Evolutionary conservation across 2,888 invertebrate species (phyloP).

Genomic region (Drosophila suboccidentalis): DNA sequence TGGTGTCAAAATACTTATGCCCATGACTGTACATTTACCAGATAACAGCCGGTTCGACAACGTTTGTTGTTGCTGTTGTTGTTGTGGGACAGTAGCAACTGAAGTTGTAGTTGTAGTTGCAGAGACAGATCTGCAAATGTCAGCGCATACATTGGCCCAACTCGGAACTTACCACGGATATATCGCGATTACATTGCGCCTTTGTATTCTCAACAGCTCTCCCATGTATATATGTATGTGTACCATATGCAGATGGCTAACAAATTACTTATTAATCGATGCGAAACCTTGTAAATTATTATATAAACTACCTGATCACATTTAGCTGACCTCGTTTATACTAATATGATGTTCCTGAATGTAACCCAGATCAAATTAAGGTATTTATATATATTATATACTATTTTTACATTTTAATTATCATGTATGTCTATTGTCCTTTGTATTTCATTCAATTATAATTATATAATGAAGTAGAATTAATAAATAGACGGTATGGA

Average conservation of each 20-base stretch:
- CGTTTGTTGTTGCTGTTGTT: not conserved
- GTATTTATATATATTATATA: no score
- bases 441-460: no score
- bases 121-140: slow-evolving; percentile 8
- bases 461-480: no score
- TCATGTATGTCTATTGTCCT: no score
- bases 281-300: not conserved
- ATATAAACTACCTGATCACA: not conserved
- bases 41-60: slow-evolving; percentile 8
- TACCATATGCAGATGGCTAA: not conserved
- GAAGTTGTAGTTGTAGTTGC: not conserved
- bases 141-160: slow-evolving; percentile 4
- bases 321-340: not conserved
- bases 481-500: not conserved
- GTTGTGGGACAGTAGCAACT: not conserved
- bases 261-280: not conserved
- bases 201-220: not conserved
- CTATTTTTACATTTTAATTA: no score
- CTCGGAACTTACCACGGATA: slow-evolving; percentile 4
- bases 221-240: not conserved
- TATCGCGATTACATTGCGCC: not conserved
- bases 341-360: not conserved
- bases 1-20: no score
- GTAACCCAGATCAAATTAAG: not conserved
- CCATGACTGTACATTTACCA: no score